Percentiles rank a stretch among this genome's conserved stretches.
These are phyloP conservation scores for Sycophila sp. DNA, from an alignment of 1,140 invertebrate genomes.

Conservation along the genomic window DNA sequence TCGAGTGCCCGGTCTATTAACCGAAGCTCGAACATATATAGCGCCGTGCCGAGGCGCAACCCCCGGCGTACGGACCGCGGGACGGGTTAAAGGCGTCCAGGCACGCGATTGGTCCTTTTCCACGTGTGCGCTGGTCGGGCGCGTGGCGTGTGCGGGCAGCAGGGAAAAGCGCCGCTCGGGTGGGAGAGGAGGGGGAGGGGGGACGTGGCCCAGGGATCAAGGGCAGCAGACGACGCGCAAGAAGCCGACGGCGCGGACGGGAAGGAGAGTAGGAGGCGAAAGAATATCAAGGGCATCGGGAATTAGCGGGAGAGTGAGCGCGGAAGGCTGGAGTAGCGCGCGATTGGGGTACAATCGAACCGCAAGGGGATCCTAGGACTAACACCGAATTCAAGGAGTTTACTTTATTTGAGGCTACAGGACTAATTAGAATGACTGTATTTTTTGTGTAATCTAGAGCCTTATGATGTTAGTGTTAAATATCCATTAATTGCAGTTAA, in stretches of 20 bases:
- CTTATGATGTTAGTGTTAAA: too few relatives aligned
- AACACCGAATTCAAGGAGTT: too few relatives aligned
- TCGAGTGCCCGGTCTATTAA: too few relatives aligned
- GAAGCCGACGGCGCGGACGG: neutral
- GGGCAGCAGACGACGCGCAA: constrained; percentile 21
- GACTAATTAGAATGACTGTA: too few relatives aligned
- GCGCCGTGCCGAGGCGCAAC: too few relatives aligned
- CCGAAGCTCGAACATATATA: too few relatives aligned
- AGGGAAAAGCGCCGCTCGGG: neutral
- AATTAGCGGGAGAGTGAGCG: neutral
- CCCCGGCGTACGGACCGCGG: too few relatives aligned
- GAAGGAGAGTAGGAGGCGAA: neutral
- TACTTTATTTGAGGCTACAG: too few relatives aligned
- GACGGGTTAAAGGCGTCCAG: neutral
- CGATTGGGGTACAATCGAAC: constrained; percentile 49
- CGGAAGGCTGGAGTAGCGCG: constrained; percentile 44
- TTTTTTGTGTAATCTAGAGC: too few relatives aligned
- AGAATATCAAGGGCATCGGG: constrained; percentile 19
- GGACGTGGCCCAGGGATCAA: constrained; percentile 2
- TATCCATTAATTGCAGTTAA: too few relatives aligned
- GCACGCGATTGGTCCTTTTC: constrained; percentile 9
- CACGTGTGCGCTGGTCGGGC: constrained; percentile 15
- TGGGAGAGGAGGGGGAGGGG: neutral
- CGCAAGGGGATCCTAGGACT: constrained; percentile 15
- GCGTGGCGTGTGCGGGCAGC: neutral